Base-by-base conservation (phyloP, 2,888 invertebrate genomes). In the Trichopoda pennipes region DNA sequence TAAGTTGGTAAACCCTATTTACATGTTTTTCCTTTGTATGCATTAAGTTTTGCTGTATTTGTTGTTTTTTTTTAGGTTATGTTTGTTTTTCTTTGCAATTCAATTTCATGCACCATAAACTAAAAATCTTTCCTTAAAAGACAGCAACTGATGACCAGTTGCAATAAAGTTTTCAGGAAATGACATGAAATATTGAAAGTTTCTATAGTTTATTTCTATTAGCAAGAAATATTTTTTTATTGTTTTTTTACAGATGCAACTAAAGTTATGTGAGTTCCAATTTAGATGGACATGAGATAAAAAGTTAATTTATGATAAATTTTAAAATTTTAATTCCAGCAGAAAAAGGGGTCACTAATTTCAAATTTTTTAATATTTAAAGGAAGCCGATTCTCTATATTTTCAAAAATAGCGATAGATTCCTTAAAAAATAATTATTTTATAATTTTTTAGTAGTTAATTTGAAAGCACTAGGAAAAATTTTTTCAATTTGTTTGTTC, bases 21-120 rank as follows among this genome's bases (percentile, higher is more conserved):
- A 12, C 9, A 12, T 38, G 12, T 12, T 38, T 53, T 42, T 38
- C 32, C 21, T 56, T 1, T 51, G 44, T 35, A 35, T 77, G n/a
- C 38, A 55, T 23, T 17, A 23, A 44, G 3, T 42, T 76, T 64
- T 64, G 53, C 17, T 44, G 12, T 10, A 61, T 49, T 66, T 74
- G 28, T 28, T 28, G n/a, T n/a, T n/a, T n/a, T 21, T 61, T 72
- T 72, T 38, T 42, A 21, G 49, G 21, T 64, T 51, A 23, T 58
- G 28, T 55, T 51, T 60, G 23, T 74, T 78, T 70, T 70, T 79
- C 56, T 49, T 49, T 19, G 70, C 53, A 70, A 82, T 72, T 82
- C 75, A 75, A 79, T 82, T 79, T 82, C 72, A 82, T 79, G 82
- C 82, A 76, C 72, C 82, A 82, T 72, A 68, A 82, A 82, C 56